phyloP scores from a whole-genome alignment of 2,888 invertebrate genomes.

The Sepioteuthis lessoniana region DNA sequence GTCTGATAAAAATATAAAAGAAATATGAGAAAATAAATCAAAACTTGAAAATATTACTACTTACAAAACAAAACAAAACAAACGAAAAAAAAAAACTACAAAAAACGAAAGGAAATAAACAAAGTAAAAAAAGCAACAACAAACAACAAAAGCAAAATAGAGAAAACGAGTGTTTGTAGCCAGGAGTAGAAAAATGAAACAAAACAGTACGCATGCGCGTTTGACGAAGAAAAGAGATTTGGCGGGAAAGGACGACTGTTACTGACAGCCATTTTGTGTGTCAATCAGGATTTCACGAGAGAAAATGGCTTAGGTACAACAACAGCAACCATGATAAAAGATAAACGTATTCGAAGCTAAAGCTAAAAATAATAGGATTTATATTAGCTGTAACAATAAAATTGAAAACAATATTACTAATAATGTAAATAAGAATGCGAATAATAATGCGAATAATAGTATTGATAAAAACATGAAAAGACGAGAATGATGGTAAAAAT shows the following conservation, averaged over 20 bases:
- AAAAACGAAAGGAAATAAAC: background rate
- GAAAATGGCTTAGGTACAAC: background rate
- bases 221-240: background rate
- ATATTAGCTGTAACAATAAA: too few relatives aligned
- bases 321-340: too few relatives aligned
- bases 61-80: background rate
- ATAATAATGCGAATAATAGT: too few relatives aligned
- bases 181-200: background rate
- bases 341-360: too few relatives aligned
- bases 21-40: background rate
- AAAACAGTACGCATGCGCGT: background rate
- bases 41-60: background rate
- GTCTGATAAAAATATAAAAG: background rate
- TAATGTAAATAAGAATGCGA: too few relatives aligned
- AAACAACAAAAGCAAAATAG: background rate
- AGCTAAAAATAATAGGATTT: too few relatives aligned
- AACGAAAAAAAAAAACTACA: too few relatives aligned
- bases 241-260: background rate
- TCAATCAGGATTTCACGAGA: background rate
- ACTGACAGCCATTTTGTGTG: conserved; percentile 6
- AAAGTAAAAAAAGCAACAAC: too few relatives aligned
- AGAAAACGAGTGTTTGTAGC: background rate
- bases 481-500: too few relatives aligned
- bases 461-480: too few relatives aligned
- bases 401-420: too few relatives aligned